Conservation (phyloP, 92 coral and sea anemone genomes). For the Pocillopora grandis region DNA sequence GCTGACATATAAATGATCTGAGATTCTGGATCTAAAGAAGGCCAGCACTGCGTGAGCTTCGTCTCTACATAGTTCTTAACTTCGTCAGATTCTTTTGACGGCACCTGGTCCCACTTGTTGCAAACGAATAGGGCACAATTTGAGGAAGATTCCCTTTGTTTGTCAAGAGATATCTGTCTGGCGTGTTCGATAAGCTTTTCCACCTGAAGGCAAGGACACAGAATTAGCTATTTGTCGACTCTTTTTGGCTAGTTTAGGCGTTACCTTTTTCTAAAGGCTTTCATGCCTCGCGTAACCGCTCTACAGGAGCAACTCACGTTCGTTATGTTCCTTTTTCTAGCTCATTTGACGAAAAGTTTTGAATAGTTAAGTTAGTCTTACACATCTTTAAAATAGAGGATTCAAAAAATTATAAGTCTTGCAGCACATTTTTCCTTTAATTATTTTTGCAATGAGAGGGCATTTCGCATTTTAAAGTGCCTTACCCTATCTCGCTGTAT, state of each 20-base stretch:
- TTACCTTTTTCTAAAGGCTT: no score
- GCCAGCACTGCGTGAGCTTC: slow-evolving; percentile 37
- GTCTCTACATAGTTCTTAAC: slow-evolving; percentile 20
- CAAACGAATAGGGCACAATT: slow-evolving; percentile 53
- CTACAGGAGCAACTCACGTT: no score
- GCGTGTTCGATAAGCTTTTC: slow-evolving; percentile 29
- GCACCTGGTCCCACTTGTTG: slow-evolving; percentile 57
- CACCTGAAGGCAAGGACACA: slow-evolving; percentile 13
- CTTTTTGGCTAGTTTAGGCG: no score
- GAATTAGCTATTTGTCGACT: background rate
- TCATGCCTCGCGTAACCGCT: no score
- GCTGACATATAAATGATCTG: slow-evolving; percentile 50
- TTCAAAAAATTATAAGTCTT: background rate
- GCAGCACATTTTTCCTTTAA: no score
- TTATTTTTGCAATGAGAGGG: background rate
- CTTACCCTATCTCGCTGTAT: slow-evolving; percentile 55
- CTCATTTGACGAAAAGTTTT: no score
- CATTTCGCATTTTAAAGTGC: background rate
- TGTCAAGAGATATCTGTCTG: slow-evolving; percentile 7
- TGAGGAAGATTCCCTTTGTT: slow-evolving; percentile 13
- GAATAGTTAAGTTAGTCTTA: no score
- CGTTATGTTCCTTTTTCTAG: no score
- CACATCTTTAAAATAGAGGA: background rate
- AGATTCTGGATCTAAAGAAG: slow-evolving; percentile 35
- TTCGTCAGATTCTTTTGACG: slow-evolving; percentile 7